Evolutionary conservation across 2,888 invertebrate species (phyloP).

Genomic region (Archips crataeganus): DNA sequence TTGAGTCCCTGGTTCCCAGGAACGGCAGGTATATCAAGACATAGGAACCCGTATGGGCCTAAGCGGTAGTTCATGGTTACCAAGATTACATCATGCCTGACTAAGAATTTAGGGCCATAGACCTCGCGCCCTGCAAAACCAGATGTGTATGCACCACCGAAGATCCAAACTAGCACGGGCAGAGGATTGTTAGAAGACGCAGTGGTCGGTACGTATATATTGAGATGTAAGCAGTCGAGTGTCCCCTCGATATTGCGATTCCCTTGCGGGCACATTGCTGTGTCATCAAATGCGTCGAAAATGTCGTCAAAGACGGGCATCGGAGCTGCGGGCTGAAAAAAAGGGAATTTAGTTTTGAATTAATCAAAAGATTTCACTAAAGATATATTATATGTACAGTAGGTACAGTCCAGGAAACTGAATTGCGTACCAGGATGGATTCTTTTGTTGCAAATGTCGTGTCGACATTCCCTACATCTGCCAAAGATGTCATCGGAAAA

Average conservation of each 20-base stretch:
- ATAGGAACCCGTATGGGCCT: slow-evolving; percentile 69
- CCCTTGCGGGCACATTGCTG: slow-evolving; percentile 37
- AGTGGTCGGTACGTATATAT: slow-evolving; percentile 58
- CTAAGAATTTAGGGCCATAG: slow-evolving; percentile 58
- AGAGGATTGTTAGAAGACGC: slow-evolving; percentile 53
- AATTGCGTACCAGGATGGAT: no score
- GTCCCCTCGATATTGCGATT: slow-evolving; percentile 60
- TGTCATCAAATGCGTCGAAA: slow-evolving; percentile 39
- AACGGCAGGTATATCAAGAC: slow-evolving; percentile 57
- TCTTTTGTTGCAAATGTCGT: no score
- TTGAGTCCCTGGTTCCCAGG: slow-evolving; percentile 70
- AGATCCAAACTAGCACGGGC: slow-evolving; percentile 64
- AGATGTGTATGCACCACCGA: slow-evolving; percentile 54
- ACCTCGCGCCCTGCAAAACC: slow-evolving; percentile 52
- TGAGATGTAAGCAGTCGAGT: slow-evolving; percentile 61
- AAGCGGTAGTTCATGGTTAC: slow-evolving; percentile 63
- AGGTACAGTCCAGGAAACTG: no score
- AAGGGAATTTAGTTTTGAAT: no score
- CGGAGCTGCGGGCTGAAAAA: background rate
- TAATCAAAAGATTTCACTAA: no score
- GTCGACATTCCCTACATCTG: no score
- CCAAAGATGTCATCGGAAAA: no score
- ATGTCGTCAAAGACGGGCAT: slow-evolving; percentile 29
- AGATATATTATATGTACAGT: no score
- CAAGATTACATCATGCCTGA: slow-evolving; percentile 63